Percentiles rank a stretch among this genome's conserved stretches.
phyloP scores from a whole-genome alignment of 2,113 vertebrate species.

The Nycticryphes semicollaris region DNA sequence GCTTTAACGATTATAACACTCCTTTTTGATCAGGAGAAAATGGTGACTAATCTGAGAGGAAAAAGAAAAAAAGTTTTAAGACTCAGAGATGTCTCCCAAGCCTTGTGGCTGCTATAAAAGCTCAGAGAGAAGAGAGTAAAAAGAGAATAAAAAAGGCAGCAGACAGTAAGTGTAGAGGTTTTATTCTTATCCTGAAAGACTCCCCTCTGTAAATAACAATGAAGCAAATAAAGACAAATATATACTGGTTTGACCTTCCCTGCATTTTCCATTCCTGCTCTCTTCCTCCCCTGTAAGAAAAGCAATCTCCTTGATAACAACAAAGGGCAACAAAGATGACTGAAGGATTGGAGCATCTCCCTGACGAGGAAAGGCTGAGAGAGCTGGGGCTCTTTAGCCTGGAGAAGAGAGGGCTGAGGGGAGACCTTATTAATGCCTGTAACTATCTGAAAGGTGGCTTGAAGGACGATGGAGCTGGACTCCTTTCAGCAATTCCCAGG shows the following conservation, averaged over 20 bases:
- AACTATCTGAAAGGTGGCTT: no score
- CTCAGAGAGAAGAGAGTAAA: background rate
- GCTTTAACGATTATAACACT: constrained; percentile 17
- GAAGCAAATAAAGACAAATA: background rate
- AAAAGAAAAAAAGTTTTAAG: background rate
- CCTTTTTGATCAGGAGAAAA: constrained; percentile 48
- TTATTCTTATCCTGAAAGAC: constrained; percentile 1
- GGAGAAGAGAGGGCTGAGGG: no score
- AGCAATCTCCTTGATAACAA: background rate
- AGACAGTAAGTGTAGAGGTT: background rate
- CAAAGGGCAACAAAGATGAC: no score
- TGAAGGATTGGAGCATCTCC: no score
- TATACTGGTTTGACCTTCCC: background rate
- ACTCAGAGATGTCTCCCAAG: background rate
- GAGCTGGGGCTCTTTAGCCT: no score
- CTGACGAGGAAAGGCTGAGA: no score
- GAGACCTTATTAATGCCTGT: no score
- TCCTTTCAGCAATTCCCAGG: no score
- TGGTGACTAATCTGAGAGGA: background rate
- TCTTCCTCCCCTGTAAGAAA: background rate
- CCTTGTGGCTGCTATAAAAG: background rate
- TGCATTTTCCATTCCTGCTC: background rate
- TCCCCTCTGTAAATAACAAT: background rate
- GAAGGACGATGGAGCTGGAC: no score
- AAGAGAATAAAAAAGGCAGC: background rate